Conservation (phyloP, 2,113 vertebrate species). For the Chelonoidis abingdonii region DNA sequence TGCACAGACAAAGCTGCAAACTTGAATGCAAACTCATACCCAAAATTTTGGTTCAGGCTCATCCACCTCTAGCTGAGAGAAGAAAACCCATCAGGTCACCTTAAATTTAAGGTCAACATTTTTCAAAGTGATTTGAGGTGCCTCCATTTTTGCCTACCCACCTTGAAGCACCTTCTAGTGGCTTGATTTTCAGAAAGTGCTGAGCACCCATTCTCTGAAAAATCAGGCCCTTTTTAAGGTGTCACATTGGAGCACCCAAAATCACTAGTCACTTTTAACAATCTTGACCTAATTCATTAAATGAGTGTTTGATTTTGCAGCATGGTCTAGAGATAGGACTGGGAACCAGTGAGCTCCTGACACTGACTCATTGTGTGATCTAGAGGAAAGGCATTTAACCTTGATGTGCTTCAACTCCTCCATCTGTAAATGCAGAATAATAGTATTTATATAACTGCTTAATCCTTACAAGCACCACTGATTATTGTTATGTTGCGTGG, state of each 20-base stretch:
- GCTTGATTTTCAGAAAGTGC: not conserved
- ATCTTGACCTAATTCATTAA: not conserved
- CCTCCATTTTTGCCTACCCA: not conserved
- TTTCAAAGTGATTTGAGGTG: not conserved
- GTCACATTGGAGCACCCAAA: not conserved
- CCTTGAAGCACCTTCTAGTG: not conserved
- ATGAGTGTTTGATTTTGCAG: not conserved
- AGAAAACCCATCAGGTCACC: not conserved
- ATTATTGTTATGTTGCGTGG: not conserved
- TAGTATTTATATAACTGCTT: not conserved
- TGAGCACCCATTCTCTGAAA: not conserved
- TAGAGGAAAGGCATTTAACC: not conserved
- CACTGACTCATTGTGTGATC: not conserved
- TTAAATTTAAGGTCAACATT: not conserved
- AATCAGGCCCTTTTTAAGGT: not conserved
- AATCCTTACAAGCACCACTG: not conserved
- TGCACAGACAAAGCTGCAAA: not conserved
- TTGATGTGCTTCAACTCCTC: not conserved
- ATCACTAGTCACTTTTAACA: not conserved
- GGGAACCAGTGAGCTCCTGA: not conserved
- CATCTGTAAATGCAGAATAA: not conserved
- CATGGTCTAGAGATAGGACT: not conserved
- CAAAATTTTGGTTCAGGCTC: not conserved
- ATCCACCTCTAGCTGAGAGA: not conserved
- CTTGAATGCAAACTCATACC: not conserved